phyloP scores from a whole-genome alignment of 2,113 vertebrate genomes.

The Panthera leo region DNA sequence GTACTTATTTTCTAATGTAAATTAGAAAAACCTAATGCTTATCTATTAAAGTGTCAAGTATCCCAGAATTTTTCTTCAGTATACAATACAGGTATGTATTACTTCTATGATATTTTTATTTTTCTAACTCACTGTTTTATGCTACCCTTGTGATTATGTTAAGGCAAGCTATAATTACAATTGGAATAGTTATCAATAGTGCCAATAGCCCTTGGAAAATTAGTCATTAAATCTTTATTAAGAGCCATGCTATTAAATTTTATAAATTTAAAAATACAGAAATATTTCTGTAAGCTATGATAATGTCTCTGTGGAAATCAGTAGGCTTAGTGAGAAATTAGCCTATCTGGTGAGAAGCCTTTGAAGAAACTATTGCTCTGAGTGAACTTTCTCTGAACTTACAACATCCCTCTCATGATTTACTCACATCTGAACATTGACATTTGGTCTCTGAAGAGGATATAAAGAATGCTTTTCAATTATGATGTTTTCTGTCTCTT shows the following conservation, averaged over 20 bases:
- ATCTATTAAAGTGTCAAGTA: background rate
- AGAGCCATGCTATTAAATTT: slow-evolving; percentile 10
- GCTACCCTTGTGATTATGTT: background rate
- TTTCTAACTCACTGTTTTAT: background rate
- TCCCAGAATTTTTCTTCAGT: background rate
- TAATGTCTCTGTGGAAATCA: background rate
- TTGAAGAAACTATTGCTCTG: slow-evolving; percentile 31
- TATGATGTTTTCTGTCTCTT: background rate
- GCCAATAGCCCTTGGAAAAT: slow-evolving; percentile 28
- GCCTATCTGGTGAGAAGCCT: background rate
- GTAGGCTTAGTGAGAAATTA: background rate
- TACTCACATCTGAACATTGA: background rate
- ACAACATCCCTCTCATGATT: background rate
- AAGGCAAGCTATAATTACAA: slow-evolving; percentile 42
- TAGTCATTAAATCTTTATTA: slow-evolving; percentile 39
- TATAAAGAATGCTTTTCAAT: background rate
- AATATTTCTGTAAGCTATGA: background rate
- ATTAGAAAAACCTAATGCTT: background rate
- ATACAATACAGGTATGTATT: background rate
- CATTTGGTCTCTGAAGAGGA: background rate
- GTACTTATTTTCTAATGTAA: background rate
- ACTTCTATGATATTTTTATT: slow-evolving; percentile 17
- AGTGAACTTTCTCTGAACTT: slow-evolving; percentile 7
- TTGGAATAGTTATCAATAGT: slow-evolving; percentile 47
- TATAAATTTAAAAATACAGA: slow-evolving; percentile 49